A percentile compares a stretch with the other conserved stretches of the same genome.
Evolutionary conservation across 2,797 vertebrate genomes (phyloP).

Genomic region (Jordanella pulchra): DNA sequence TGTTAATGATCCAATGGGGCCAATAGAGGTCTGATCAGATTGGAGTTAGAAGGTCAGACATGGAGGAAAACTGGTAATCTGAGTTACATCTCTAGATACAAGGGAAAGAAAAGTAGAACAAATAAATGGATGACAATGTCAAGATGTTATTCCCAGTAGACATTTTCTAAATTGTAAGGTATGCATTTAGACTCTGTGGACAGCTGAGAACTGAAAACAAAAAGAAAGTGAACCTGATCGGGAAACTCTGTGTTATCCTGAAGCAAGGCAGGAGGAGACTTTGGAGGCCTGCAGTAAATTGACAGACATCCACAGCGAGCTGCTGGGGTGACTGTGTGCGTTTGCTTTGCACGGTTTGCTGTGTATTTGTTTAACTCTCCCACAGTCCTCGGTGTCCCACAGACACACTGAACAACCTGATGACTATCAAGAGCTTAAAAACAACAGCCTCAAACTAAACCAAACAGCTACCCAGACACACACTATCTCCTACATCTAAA

Average conservation of each 20-base stretch:
- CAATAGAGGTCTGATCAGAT: no score
- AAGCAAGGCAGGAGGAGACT: slow-evolving; percentile 11
- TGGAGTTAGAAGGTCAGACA: no score
- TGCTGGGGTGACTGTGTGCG: slow-evolving; percentile 4
- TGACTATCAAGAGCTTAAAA: slow-evolving; percentile 62
- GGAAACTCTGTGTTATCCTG: slow-evolving; percentile 14
- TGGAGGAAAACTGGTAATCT: no score
- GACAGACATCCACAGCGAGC: slow-evolving; percentile 15
- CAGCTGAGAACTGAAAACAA: neutral
- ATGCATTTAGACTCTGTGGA: slow-evolving; percentile 14
- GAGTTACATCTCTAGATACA: neutral
- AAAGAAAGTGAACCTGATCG: neutral
- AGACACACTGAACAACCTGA: slow-evolving; percentile 45
- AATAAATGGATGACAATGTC: neutral
- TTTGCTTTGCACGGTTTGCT: slow-evolving; percentile 30
- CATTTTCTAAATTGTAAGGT: neutral
- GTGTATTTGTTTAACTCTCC: slow-evolving; percentile 42
- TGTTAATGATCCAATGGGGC: no score
- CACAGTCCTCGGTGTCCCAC: slow-evolving; percentile 37
- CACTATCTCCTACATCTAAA: slow-evolving; percentile 67
- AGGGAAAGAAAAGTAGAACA: neutral
- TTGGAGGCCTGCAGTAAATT: slow-evolving; percentile 16
- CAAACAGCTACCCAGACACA: slow-evolving; percentile 63
- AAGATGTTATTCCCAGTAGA: neutral
- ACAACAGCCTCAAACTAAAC: slow-evolving; percentile 64